These are phyloP conservation scores for Pelobates fuscus DNA, from an alignment of 2,113 vertebrate genomes.

Conservation along the genomic window DNA sequence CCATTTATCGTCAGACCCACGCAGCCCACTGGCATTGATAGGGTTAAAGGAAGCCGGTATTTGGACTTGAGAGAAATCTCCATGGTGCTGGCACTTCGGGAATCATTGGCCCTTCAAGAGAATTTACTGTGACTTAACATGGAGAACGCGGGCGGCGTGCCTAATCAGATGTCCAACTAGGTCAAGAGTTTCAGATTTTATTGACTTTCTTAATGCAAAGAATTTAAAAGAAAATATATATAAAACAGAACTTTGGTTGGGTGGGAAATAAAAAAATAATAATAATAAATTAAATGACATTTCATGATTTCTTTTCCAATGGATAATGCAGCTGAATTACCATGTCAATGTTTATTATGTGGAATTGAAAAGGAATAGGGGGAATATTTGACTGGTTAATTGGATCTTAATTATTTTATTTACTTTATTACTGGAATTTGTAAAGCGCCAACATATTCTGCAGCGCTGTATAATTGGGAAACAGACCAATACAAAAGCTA, in stretches of 20 bases:
- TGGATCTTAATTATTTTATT: too few relatives aligned
- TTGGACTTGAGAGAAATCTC: too few relatives aligned
- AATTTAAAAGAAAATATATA: background rate
- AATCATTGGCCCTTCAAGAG: background rate
- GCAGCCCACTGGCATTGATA: background rate
- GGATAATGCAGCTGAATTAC: too few relatives aligned
- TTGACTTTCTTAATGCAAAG: background rate
- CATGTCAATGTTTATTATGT: too few relatives aligned
- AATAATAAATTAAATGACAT: background rate
- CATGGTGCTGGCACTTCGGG: background rate
- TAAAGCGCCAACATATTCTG: too few relatives aligned
- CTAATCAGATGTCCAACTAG: background rate
- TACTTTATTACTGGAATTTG: too few relatives aligned
- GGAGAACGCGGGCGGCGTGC: background rate
- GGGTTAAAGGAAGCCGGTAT: background rate
- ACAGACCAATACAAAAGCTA: too few relatives aligned
- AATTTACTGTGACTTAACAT: background rate
- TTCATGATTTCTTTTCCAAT: too few relatives aligned
- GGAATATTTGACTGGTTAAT: too few relatives aligned
- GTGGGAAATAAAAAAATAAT: background rate
- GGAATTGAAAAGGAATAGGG: too few relatives aligned
- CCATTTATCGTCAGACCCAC: background rate
- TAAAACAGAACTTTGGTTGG: background rate
- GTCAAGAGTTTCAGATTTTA: background rate
- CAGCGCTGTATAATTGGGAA: too few relatives aligned